Evolutionary conservation across 2,888 invertebrate species (phyloP).

Genomic region (Horisme vitalbata): DNA sequence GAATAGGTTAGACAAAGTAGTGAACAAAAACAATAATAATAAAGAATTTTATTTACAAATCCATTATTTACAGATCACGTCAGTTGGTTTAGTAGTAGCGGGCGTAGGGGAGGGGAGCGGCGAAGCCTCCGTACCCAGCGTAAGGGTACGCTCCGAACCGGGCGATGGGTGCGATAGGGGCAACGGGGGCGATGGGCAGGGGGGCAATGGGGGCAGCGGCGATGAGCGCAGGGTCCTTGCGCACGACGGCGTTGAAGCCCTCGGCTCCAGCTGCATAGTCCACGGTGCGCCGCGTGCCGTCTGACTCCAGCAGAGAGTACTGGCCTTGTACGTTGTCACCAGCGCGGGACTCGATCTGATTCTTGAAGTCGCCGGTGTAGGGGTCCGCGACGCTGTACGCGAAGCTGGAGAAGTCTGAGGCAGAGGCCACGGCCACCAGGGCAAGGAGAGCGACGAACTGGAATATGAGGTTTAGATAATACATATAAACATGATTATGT

Average conservation of each 20-base stretch:
- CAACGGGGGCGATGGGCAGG: slow-evolving; percentile 28
- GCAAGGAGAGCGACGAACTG: slow-evolving; percentile 60
- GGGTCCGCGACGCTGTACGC: slow-evolving; percentile 78
- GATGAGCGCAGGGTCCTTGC: slow-evolving; percentile 64
- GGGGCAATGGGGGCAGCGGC: slow-evolving; percentile 41
- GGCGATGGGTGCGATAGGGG: slow-evolving; percentile 24
- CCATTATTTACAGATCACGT: slow-evolving; percentile 18
- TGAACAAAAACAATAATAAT: too few relatives aligned
- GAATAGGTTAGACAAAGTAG: too few relatives aligned
- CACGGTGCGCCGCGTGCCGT: slow-evolving; percentile 77
- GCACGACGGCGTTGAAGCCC: slow-evolving; percentile 81
- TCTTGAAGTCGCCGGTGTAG: slow-evolving; percentile 77
- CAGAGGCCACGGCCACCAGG: slow-evolving; percentile 49
- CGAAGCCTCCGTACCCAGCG: slow-evolving; percentile 11
- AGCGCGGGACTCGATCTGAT: slow-evolving; percentile 60
- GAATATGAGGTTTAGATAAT: slow-evolving; percentile 16
- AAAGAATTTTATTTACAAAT: slow-evolving; percentile 28
- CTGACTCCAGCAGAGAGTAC: slow-evolving; percentile 71
- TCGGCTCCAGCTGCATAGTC: slow-evolving; percentile 78
- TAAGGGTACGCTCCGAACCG: slow-evolving; percentile 34
- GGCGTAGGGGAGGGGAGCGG: slow-evolving; percentile 34
- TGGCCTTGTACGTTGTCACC: slow-evolving; percentile 48
- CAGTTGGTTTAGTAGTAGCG: slow-evolving; percentile 36
- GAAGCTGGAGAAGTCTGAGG: slow-evolving; percentile 63
- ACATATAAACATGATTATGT: too few relatives aligned